Evolutionary conservation across 1,140 invertebrate genomes (phyloP).

Genomic region (Hesperophylax magnus): DNA sequence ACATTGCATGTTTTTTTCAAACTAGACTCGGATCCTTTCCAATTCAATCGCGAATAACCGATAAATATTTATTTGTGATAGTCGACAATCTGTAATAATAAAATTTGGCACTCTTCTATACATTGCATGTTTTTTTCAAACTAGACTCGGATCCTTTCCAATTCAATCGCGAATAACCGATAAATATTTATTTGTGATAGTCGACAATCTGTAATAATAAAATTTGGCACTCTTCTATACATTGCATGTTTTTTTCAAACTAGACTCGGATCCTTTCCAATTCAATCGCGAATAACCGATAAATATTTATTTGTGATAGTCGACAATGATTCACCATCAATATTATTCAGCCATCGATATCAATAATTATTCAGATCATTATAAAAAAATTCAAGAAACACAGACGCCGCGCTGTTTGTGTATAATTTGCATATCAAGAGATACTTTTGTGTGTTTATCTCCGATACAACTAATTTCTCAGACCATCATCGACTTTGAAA

Average conservation of each 20-base stretch:
- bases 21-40: too few species aligned
- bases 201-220: too few species aligned
- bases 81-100: too few species aligned
- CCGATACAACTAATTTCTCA: slow-evolving; percentile 1
- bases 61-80: too few species aligned
- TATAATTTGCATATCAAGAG: background rate
- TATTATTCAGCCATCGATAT: background rate
- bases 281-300: background rate
- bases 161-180: too few species aligned
- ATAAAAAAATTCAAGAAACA: background rate
- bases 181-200: too few species aligned
- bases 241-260: background rate
- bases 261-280: background rate
- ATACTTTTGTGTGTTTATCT: slow-evolving; percentile 1
- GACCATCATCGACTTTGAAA: background rate
- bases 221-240: too few species aligned
- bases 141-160: too few species aligned
- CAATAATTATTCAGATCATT: background rate
- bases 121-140: too few species aligned
- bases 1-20: too few species aligned
- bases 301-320: slow-evolving; percentile 7
- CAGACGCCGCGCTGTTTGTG: background rate
- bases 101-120: too few species aligned
- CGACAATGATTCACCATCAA: background rate
- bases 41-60: too few species aligned